phyloP scores from a whole-genome alignment of 2,888 invertebrate genomes.

The Tachina lurida region DNA sequence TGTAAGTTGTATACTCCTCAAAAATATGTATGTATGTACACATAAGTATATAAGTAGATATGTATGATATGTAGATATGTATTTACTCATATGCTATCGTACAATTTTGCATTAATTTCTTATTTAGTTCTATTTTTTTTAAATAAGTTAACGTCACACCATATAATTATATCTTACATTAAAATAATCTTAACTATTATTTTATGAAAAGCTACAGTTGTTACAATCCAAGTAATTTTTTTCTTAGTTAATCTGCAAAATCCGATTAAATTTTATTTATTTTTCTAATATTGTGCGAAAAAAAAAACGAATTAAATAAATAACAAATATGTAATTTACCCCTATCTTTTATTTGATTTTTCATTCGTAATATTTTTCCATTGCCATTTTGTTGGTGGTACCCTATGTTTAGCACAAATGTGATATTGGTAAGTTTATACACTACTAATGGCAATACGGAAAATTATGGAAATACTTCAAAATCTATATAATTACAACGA shows the following conservation, averaged over 20 bases:
- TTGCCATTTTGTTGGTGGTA: conserved; percentile 7
- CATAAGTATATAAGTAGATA: too few relatives aligned
- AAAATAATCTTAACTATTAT: background rate
- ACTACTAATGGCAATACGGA: background rate
- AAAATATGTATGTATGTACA: too few relatives aligned
- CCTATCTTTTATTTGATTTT: conserved; percentile 67
- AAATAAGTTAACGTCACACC: too few relatives aligned
- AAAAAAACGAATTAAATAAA: conserved; percentile 27
- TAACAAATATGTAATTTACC: conserved; percentile 66
- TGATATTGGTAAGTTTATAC: background rate
- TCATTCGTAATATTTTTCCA: conserved; percentile 27
- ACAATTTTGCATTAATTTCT: too few relatives aligned
- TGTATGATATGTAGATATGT: too few relatives aligned
- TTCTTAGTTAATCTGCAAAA: conserved; percentile 63
- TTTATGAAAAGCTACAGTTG: background rate
- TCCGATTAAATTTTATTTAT: conserved; percentile 57
- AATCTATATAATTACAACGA: too few relatives aligned
- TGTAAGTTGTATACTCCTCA: too few relatives aligned
- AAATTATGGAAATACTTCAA: too few relatives aligned
- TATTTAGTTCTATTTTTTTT: too few relatives aligned
- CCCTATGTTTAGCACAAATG: background rate
- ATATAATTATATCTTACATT: too few relatives aligned
- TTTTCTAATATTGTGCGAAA: conserved; percentile 28
- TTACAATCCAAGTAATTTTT: background rate
- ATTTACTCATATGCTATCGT: too few relatives aligned